Base-by-base conservation (phyloP, 2,797 vertebrate species). In the Australoheros facetus region DNA sequence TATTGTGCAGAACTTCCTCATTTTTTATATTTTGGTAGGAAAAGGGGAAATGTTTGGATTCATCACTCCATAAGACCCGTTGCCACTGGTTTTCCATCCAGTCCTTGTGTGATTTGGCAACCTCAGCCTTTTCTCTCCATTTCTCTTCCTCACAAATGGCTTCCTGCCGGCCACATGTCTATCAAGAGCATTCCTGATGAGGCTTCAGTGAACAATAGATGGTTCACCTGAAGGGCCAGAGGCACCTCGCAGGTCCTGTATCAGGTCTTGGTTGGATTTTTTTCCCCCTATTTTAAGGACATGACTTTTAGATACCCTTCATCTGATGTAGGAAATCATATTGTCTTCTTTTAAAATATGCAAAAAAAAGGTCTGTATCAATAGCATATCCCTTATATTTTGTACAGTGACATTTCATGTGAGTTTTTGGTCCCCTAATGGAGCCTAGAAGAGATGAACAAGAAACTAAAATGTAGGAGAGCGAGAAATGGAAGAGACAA, bases 311-410 rank as follows among this genome's bases (percentile, higher is more conserved):
- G 59, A 62, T 62, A n/a, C 34, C 23, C n/a, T 0, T 62, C n/a
- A 62, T 0, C 59, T 39, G 34, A 9, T 37, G 8, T 0, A n/a
- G 17, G 45, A 51, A 30, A 69, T 32, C 2, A 66, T 1, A 66
- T 66, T 23, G 7, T 66, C 26, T 30, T 69, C 2, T 51, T 30
- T 8, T 69, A 4, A 69, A 69, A 69, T 69, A 30, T 69, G 62
- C 10, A 51, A 30, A 30, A 32, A 32, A 32, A 32, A 32, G 32
- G 34, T 10, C 8, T 37, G 0, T 32, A 69, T 69, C 0, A 3
- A 69, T 51, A 69, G 6, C 17, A 51, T 51, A 51, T n/a, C 30
- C 10, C 10, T 19, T 69, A 51, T 5, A n/a, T 51, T 69, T 51
- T 30, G 2, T 69, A 51, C 45, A 69, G 45, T 14, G 64, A 51